Conservation (phyloP, 2,113 vertebrate species). For the Struthio camelus region DNA sequence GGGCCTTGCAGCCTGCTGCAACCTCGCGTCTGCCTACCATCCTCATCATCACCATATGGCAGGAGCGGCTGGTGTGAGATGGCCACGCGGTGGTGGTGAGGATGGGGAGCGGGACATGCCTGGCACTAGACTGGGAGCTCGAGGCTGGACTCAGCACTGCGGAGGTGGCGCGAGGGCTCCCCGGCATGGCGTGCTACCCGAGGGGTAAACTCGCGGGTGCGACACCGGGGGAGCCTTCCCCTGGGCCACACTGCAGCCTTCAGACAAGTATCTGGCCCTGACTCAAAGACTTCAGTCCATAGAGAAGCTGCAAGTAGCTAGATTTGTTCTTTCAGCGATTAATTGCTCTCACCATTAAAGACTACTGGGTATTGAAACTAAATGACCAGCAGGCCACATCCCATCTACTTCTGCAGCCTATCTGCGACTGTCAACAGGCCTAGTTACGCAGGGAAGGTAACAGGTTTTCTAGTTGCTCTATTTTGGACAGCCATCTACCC, state of each 20-base stretch:
- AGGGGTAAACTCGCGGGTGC: neutral
- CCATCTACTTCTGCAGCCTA: neutral
- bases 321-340: neutral
- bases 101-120: accelerated
- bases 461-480: conserved; percentile 2
- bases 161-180: neutral
- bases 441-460: neutral
- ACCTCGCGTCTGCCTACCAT: neutral
- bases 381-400: neutral
- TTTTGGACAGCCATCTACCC: neutral
- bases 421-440: neutral
- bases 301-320: accelerated
- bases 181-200: accelerated
- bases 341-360: neutral
- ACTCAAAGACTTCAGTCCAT: neutral
- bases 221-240: neutral
- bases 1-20: neutral
- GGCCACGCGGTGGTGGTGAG: neutral
- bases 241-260: neutral
- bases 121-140: neutral
- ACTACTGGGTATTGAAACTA: neutral
- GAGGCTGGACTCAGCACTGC: neutral
- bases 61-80: neutral
- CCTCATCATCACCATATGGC: neutral
- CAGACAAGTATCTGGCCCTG: neutral